These are phyloP conservation scores for Chydorus sphaericus DNA, from an alignment of 2,888 invertebrate genomes.

Conservation along the genomic window DNA sequence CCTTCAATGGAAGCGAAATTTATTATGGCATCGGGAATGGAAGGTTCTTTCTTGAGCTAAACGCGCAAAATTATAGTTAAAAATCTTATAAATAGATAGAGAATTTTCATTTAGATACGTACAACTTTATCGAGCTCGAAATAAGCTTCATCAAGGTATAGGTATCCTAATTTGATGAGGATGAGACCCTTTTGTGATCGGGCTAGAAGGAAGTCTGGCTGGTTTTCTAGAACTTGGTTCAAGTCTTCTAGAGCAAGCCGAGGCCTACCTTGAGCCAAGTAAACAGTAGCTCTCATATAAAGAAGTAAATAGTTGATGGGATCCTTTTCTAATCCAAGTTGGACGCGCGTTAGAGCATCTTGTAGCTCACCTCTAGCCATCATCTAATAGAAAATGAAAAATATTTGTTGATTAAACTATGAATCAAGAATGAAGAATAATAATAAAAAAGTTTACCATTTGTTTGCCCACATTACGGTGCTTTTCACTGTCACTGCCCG, in stretches of 20 bases:
- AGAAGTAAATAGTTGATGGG: conserved; percentile 89
- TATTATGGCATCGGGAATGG: conserved; percentile 60
- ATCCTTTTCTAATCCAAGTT: conserved; percentile 95
- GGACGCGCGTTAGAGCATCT: conserved; percentile 93
- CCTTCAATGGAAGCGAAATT: conserved; percentile 49
- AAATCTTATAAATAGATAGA: neutral
- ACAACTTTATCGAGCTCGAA: conserved; percentile 73
- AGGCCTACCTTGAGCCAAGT: conserved; percentile 87
- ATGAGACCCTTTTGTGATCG: conserved; percentile 69
- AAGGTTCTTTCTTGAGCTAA: conserved; percentile 53
- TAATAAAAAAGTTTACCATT: too few species aligned
- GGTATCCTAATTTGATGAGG: conserved; percentile 74
- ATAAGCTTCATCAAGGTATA: conserved; percentile 64
- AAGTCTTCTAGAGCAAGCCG: conserved; percentile 90
- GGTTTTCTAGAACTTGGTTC: conserved; percentile 76
- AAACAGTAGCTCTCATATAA: conserved; percentile 90
- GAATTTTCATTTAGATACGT: conserved; percentile 30
- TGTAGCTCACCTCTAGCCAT: conserved; percentile 82
- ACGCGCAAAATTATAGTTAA: conserved; percentile 17
- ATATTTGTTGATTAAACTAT: conserved; percentile 85
- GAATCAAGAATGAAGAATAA: too few species aligned
- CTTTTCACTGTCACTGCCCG: conserved; percentile 6
- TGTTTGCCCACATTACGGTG: conserved; percentile 12
- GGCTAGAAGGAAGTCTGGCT: conserved; percentile 57
- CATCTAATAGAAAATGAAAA: too few species aligned